Percentiles rank a stretch among this genome's conserved stretches.
Conservation (phyloP, 2,797 vertebrate species). For the Gymnothorax reevesii region DNA sequence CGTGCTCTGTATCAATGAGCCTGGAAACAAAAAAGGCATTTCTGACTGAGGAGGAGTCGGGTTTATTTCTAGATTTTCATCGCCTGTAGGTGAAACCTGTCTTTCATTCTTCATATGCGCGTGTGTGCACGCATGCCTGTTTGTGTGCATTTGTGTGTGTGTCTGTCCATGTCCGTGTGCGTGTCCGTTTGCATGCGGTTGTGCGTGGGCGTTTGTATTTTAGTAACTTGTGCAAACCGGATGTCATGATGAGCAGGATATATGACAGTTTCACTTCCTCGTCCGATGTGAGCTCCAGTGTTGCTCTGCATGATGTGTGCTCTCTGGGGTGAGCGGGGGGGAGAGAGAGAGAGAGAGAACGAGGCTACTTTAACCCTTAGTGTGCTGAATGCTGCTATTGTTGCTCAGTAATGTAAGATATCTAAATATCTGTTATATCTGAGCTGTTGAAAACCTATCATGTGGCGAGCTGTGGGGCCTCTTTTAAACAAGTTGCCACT, state of each 20-base stretch:
- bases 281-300: constrained; percentile 29
- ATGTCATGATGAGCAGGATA: constrained; percentile 34
- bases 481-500: too few relatives aligned
- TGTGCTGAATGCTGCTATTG: too few relatives aligned
- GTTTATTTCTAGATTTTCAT: background rate
- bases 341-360: too few relatives aligned
- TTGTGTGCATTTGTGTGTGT: too few relatives aligned
- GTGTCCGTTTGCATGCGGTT: background rate
- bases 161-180: too few relatives aligned
- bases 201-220: background rate
- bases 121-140: too few relatives aligned
- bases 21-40: background rate
- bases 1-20: background rate
- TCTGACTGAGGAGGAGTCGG: background rate
- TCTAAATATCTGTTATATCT: too few relatives aligned
- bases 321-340: background rate
- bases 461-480: too few relatives aligned
- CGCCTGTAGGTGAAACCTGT: background rate
- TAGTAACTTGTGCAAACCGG: background rate
- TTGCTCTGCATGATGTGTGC: constrained; percentile 34
- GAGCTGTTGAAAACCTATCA: too few relatives aligned
- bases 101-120: too few relatives aligned
- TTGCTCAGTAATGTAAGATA: too few relatives aligned
- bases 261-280: constrained; percentile 43
- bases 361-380: too few relatives aligned